Evolutionary conservation across 1,140 invertebrate genomes (phyloP), one percentile per base, ranked within the genome.

Genomic region (Meteorus sp.): DNA sequence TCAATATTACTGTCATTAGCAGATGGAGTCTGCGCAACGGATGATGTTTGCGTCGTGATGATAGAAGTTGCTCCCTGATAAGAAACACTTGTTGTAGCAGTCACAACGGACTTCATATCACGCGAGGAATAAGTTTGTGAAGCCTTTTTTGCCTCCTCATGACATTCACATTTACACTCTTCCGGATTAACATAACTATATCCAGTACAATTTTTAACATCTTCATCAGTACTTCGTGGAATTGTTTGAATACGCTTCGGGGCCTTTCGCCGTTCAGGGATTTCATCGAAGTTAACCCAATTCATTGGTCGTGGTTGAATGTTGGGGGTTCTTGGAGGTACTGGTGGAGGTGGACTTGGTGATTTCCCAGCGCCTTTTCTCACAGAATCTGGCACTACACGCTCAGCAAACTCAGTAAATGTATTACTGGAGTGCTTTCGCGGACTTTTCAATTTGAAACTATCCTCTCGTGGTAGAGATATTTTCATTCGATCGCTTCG

Each of bases 271-370:
- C 85, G 84, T 72, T 93, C 90, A 0, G 91, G 90, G 50, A 92
- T 87, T 65, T 93, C 90, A 72, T 92, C 89, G 70, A 93, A 92
- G 69, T 92, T 90, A 23, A 94, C 89, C 91, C 91, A 94, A 51
- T 87, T 86, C 0, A 73, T 79, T 1, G 81, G 79, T 9, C 74
- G 69, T 3, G 53, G 3, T 7, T 60, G n/a, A n/a, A n/a, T n/a
- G n/a, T n/a, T 58, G 5, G 73, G 72, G 41, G 76, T 81, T 68
- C 78, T 77, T 1, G 83, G 81, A 9, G 81, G 81, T 58, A 81
- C 73, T 43, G 81, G 79, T 7, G 83, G 82, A 13, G 82, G 76
- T 29, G 77, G 73, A 61, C 74, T 74, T 11, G 75, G 74, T 3
- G 74, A 75, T 41, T 73, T 75, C 1, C 64, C 69, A 3, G 35